Evolutionary conservation across 2,888 invertebrate species (phyloP).

Genomic region (Norana najaformis): DNA sequence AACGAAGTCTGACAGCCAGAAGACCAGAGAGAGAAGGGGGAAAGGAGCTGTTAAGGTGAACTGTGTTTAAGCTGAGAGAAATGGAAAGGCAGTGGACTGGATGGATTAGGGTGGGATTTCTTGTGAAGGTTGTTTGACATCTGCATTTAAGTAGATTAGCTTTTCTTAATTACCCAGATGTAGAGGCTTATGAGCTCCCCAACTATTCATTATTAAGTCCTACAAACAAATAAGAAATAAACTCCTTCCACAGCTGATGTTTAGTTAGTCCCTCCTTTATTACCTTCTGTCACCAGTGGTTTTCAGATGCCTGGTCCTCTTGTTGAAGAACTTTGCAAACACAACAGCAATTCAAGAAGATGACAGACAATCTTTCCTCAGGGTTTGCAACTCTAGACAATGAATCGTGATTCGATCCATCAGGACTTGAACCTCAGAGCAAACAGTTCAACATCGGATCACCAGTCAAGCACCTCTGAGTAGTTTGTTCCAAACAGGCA

Average conservation of each 20-base stretch:
- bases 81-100: no score
- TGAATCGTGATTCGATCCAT: not conserved
- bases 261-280: not conserved
- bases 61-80: no score
- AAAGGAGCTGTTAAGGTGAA: no score
- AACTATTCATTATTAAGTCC: no score
- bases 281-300: not conserved
- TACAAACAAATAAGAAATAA: not conserved
- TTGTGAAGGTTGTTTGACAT: no score
- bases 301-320: not conserved
- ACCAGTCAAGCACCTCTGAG: not conserved
- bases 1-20: no score
- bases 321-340: not conserved
- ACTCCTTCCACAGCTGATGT: not conserved
- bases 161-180: no score
- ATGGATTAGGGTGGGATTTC: no score
- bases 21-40: no score
- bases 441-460: slow-evolving; percentile 2
- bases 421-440: not conserved
- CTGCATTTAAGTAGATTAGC: no score
- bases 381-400: not conserved
- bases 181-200: no score
- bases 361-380: not conserved
- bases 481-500: not conserved
- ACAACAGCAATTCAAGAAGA: not conserved